Conservation (phyloP, 2,113 vertebrate species). For the Pardalotus punctatus region DNA sequence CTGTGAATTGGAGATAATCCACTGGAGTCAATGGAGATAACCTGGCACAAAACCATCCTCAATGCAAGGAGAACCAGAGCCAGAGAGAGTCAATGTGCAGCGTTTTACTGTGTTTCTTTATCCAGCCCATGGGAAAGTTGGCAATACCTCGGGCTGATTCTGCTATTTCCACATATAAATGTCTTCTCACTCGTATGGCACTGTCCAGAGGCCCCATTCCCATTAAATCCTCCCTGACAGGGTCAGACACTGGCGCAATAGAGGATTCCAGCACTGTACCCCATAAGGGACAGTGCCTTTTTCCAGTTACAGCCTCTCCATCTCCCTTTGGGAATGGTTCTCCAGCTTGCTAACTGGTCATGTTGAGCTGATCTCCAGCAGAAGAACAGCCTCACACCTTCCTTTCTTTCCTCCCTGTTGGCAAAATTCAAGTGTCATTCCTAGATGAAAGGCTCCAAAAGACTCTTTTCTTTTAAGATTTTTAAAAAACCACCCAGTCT, state of each 20-base stretch:
- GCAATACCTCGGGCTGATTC: background rate
- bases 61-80: background rate
- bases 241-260: background rate
- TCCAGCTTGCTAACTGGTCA: background rate
- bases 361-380: background rate
- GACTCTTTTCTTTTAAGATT: background rate
- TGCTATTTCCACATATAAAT: background rate
- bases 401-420: background rate
- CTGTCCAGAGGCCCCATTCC: background rate
- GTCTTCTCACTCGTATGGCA: background rate
- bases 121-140: background rate
- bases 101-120: background rate
- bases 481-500: background rate
- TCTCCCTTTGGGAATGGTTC: background rate
- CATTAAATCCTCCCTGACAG: background rate
- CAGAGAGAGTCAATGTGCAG: background rate
- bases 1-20: constrained; percentile 21
- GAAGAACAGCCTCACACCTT: background rate
- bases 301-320: background rate
- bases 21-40: background rate
- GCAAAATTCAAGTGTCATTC: background rate
- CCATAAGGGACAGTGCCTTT: background rate
- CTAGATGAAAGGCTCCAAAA: background rate
- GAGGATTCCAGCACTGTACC: background rate
- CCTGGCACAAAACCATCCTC: constrained; percentile 4